Evolutionary conservation across 2,888 invertebrate species (phyloP), one percentile per base, ranked within the genome.

Genomic region (Chamaedrilus cognettii): DNA sequence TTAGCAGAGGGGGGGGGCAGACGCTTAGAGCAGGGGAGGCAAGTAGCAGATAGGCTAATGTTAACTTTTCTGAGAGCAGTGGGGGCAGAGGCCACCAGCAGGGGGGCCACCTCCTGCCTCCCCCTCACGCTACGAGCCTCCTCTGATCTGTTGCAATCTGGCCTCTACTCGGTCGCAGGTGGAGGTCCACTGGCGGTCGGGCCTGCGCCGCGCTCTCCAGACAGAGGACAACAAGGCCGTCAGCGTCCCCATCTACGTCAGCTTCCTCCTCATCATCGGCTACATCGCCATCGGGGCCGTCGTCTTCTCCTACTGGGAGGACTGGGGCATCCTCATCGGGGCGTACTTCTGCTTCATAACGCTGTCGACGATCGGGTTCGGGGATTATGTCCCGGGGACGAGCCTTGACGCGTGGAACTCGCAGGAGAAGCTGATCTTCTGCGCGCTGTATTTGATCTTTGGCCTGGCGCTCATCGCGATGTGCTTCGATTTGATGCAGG

Each of bases 221-320:
- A 71, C 67, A 0, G 65, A 60, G 2, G 69, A 70, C 51, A 70
- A 70, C 32, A 55, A 67, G 34, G 49, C 68, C 3, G 77, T 81
- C 7, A 57, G 79, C 2, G 95, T 96, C 0, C 96, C 96, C 19
- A 91, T 96, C 57, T 86, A 92, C 65, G 87, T 96, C 57, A 96
- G 96, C 83, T 87, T 96, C 34, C 88, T 91, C 69, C 91, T 96
- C 73, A 93, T 97, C 89, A 89, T 94, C 75, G 90, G 91, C 79
- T 91, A 92, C 82, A 73, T 73, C 33, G 61, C 66, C 28, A n/a
- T 64, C 77, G 93, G 93, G 67, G 95, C 96, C 1, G 86, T 92
- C 80, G 87, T 98, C 60, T 98, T 98, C 84, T 89, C 91, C 2
- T 86, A 90, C 79, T 97, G 96, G 94, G 96, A 97, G 69, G 89